Conservation (phyloP, 2,797 vertebrate species). For the Petrocephalus sullivani region DNA sequence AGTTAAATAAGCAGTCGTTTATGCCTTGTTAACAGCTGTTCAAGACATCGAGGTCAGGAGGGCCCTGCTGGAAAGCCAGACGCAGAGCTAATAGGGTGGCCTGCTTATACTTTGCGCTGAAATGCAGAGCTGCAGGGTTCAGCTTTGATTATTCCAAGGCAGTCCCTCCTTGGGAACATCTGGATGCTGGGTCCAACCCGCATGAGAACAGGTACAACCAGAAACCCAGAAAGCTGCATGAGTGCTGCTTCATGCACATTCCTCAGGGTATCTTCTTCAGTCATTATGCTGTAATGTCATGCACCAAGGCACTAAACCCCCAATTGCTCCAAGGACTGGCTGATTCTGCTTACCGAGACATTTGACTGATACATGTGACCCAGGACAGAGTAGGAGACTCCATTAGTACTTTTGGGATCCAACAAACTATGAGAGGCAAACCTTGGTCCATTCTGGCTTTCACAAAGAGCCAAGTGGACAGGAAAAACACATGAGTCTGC, state of each 20-base stretch:
- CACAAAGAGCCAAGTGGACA: background rate
- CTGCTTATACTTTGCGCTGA: conserved; percentile 34
- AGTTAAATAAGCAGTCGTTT: conserved; percentile 38
- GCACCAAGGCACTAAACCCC: background rate
- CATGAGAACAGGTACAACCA: background rate
- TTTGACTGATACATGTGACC: background rate
- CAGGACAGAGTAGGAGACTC: background rate
- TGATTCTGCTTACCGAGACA: background rate
- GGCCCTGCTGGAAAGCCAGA: conserved; percentile 21
- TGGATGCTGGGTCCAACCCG: background rate
- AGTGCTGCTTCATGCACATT: background rate
- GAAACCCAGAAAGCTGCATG: background rate
- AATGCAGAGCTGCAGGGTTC: conserved; percentile 48
- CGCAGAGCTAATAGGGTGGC: conserved; percentile 40
- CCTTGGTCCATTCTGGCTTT: background rate
- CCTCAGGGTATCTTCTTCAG: background rate
- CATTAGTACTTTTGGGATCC: background rate
- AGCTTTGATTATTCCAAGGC: conserved; percentile 49
- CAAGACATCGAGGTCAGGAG: conserved; percentile 39
- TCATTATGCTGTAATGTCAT: background rate
- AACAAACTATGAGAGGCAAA: background rate
- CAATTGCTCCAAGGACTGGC: background rate
- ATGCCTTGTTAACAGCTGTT: conserved; percentile 32
- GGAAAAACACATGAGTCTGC: background rate
- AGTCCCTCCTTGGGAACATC: conserved; percentile 21